Evolutionary conservation across 2,113 vertebrate species (phyloP).

Genomic region (Toxotes chatareus): DNA sequence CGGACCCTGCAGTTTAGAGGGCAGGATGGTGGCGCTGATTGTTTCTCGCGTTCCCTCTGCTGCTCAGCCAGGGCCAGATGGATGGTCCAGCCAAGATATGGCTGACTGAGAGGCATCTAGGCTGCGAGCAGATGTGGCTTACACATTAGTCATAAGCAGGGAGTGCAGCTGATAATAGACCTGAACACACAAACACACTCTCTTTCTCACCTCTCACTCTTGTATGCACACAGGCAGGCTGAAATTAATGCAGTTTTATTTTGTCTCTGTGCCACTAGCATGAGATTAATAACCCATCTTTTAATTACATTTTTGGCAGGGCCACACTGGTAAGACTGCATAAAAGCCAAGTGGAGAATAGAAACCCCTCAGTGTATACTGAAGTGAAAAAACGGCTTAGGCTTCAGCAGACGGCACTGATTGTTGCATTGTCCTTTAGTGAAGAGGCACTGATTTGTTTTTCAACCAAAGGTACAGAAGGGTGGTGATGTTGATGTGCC

Average conservation of each 20-base stretch:
- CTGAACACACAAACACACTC: conserved; percentile 32
- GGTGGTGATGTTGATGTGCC: conserved; percentile 35
- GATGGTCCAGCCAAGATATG: conserved; percentile 46
- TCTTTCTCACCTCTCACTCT: conserved; percentile 42
- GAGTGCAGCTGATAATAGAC: conserved; percentile 68
- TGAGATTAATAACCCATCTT: conserved; percentile 79
- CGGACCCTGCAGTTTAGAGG: conserved; percentile 42
- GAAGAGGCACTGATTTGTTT: conserved; percentile 64
- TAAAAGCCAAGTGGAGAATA: conserved; percentile 56
- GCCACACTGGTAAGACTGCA: conserved; percentile 48
- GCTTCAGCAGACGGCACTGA: conserved; percentile 50
- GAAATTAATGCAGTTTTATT: conserved; percentile 72
- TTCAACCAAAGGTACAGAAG: conserved; percentile 33
- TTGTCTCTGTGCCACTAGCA: conserved; percentile 69
- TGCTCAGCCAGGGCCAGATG: conserved; percentile 57
- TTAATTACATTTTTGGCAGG: conserved; percentile 78
- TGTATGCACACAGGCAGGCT: conserved; percentile 37
- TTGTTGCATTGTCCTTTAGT: conserved; percentile 60
- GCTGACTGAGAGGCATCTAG: conserved; percentile 65
- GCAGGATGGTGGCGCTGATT: conserved; percentile 43
- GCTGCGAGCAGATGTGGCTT: conserved; percentile 69
- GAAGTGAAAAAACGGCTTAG: conserved; percentile 60
- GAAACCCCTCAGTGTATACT: conserved; percentile 61
- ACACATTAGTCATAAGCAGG: conserved; percentile 68
- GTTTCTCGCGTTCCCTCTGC: conserved; percentile 45